Percentiles rank a stretch among this genome's conserved stretches.
Conservation (phyloP, 2,797 vertebrate species). For the Ataeniobius toweri region DNA sequence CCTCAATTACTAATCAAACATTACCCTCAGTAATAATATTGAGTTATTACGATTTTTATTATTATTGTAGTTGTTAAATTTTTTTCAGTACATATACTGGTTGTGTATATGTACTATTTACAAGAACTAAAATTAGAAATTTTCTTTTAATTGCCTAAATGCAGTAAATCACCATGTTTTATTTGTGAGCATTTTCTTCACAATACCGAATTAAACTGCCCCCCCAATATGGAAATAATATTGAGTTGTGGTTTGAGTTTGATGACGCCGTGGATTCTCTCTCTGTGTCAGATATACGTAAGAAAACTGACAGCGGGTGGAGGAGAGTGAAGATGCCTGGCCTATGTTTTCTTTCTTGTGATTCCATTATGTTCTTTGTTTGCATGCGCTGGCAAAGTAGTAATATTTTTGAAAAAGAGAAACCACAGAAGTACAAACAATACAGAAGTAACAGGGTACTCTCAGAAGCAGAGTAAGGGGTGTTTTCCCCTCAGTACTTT, state of each 20-base stretch:
- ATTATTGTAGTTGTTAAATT: background rate
- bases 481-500: slow-evolving; percentile 44
- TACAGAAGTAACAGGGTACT: slow-evolving; percentile 5
- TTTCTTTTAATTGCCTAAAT: background rate
- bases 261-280: slow-evolving; percentile 50
- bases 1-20: no score
- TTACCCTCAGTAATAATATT: background rate
- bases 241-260: slow-evolving; percentile 37
- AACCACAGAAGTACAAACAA: background rate
- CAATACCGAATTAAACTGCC: slow-evolving; percentile 31
- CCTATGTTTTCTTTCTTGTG: background rate
- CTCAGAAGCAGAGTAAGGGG: background rate
- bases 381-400: background rate
- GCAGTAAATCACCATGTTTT: background rate
- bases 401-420: slow-evolving; percentile 2
- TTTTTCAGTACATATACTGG: background rate
- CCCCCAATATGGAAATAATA: slow-evolving; percentile 23
- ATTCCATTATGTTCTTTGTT: slow-evolving; percentile 16
- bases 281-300: slow-evolving; percentile 28
- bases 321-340: background rate
- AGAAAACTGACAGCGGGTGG: background rate
- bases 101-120: background rate
- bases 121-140: background rate
- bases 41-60: background rate
- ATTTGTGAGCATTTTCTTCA: background rate